phyloP scores from a whole-genome alignment of 2,113 vertebrate genomes.

The Ameiurus melas region DNA sequence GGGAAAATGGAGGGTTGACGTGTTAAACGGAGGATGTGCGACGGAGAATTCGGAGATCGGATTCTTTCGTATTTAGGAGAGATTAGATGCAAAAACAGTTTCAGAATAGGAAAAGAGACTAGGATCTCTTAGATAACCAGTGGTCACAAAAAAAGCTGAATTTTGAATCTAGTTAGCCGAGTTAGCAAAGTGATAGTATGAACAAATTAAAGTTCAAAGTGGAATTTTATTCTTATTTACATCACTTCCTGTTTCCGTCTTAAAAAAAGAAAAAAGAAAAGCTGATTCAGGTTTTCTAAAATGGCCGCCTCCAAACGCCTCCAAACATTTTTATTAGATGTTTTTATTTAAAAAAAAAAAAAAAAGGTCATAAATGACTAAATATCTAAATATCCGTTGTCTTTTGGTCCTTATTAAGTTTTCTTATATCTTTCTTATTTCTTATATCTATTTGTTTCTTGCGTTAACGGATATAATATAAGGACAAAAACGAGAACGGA shows the following conservation, averaged over 20 bases:
- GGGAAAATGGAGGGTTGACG: constrained; percentile 5
- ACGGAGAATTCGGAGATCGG: background rate
- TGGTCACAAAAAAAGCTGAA: too few relatives aligned
- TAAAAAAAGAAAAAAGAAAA: too few relatives aligned
- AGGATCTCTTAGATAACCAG: background rate
- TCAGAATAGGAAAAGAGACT: background rate
- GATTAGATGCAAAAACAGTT: background rate
- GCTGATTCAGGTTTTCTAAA: background rate
- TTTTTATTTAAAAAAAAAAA: background rate
- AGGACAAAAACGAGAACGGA: background rate
- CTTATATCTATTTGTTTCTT: background rate
- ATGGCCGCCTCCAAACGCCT: background rate
- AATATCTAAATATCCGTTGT: background rate
- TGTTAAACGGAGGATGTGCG: background rate
- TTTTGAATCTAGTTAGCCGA: background rate
- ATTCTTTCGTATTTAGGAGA: background rate
- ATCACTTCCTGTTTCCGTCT: background rate
- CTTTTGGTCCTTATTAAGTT: background rate
- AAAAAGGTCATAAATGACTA: background rate
- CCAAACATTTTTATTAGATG: background rate
- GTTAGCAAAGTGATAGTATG: background rate
- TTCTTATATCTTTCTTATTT: background rate
- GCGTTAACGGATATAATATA: background rate
- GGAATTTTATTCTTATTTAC: background rate
- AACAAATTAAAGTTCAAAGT: background rate